These are phyloP conservation scores for Brachionus calyciflorus DNA, from an alignment of 1,140 invertebrate species.

Conservation along the genomic window DNA sequence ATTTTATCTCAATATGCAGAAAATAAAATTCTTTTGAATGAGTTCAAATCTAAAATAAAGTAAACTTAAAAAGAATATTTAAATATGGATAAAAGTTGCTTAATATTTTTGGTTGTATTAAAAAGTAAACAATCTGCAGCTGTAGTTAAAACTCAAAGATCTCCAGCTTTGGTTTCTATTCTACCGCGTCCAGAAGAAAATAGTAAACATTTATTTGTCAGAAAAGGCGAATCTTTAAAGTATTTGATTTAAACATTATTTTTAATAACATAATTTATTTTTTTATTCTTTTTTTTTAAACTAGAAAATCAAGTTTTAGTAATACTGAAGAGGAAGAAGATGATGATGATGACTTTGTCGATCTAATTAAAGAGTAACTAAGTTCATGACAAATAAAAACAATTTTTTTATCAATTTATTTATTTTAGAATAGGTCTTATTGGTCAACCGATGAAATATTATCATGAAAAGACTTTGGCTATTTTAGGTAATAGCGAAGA, in stretches of 20 bases:
- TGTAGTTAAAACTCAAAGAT: constrained; percentile 54
- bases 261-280: constrained; percentile 10
- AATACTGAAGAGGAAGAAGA: background rate
- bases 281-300: constrained; percentile 49
- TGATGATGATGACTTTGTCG: background rate
- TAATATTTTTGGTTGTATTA: too few relatives aligned
- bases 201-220: constrained; percentile 54
- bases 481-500: constrained; percentile 56
- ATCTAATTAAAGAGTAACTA: constrained; percentile 42
- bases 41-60: constrained; percentile 34
- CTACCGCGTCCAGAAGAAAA: constrained; percentile 59
- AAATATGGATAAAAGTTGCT: too few relatives aligned
- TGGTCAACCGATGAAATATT: constrained; percentile 54
- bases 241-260: background rate
- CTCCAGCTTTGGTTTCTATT: constrained; percentile 57
- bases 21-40: constrained; percentile 17
- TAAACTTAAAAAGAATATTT: background rate
- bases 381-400: too few relatives aligned
- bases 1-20: constrained; percentile 23
- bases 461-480: constrained; percentile 53
- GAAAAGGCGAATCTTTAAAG: constrained; percentile 5
- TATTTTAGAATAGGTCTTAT: constrained; percentile 55
- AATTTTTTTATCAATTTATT: background rate
- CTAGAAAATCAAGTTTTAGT: constrained; percentile 48
- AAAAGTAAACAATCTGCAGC: background rate